Evolutionary conservation across 2,797 vertebrate genomes (phyloP), one percentile per base, ranked within the genome.

Genomic region (Otus scops): DNA sequence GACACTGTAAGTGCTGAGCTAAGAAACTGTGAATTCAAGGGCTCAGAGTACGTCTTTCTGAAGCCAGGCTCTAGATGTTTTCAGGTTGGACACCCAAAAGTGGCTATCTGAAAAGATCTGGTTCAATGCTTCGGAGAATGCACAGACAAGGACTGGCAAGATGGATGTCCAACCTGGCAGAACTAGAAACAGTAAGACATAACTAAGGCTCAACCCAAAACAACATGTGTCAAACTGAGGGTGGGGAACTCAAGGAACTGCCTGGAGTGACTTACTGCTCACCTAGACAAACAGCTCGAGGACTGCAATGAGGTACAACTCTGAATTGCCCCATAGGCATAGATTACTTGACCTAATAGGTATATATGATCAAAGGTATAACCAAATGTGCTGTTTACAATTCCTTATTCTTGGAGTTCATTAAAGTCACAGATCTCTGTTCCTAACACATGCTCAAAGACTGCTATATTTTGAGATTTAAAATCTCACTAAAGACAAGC

Each of bases 91-190:
- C 80, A 59, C 17, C 27, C 18, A 41, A 19, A 76, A 73, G 32
- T 26, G 7, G 36, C 24, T 38, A 27, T 26, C 10, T 54, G 11
- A 78, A 50, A 47, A 65, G 38, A 51, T 14, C 26, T 18, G 11
- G 6, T 30, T 28, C 74, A 53, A 5, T 21, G 50, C 15, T 47
- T 61, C 5, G 3, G 43, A 23, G 39, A 57, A 38, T 0, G 2
- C n/a, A 43, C 11, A 48, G 39, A 45, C 8, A 59, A 59, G 23
- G 36, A 77, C 10, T 8, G 48, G 20, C 3, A 7, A 53, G 34
- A 28, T 3, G 3, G 34, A 28, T 3, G 3, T 48, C 47, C 24
- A 34, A 12, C 12, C 6, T 0, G 0, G 15, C 12, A 68, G 59
- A 89, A 59, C 32, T 24, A n/a, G 48, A 38, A 83, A 47, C 36